These are phyloP conservation scores for Odobenus rosmarus DNA, from an alignment of 2,113 vertebrate genomes.

Conservation along the genomic window DNA sequence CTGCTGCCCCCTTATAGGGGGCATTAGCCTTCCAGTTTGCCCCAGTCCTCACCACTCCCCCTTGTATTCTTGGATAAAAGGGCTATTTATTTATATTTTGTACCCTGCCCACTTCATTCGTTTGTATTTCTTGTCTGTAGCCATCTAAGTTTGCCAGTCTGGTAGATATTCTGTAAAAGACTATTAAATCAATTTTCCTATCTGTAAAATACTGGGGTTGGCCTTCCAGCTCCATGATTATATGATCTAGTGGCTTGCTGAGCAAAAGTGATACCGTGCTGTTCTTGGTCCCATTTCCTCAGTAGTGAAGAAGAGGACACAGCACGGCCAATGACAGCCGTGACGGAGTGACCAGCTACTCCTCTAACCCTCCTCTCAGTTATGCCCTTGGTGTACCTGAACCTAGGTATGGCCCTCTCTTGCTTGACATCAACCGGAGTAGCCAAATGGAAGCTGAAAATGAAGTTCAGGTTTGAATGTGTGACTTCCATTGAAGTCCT, in stretches of 20 bases:
- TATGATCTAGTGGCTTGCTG: neutral
- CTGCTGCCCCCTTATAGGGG: neutral
- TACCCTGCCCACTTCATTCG: neutral
- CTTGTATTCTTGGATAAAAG: neutral
- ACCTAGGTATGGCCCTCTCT: neutral
- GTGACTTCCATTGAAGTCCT: neutral
- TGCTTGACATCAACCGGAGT: neutral
- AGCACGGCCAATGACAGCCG: neutral
- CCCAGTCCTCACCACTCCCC: neutral
- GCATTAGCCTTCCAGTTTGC: neutral
- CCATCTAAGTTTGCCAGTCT: neutral
- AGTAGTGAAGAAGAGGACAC: neutral
- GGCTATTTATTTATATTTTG: neutral
- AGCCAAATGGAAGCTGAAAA: neutral
- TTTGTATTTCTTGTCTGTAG: neutral
- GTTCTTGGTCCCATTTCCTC: neutral
- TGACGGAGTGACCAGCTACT: neutral
- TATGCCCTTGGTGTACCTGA: neutral
- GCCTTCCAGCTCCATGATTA: neutral
- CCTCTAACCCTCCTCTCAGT: neutral
- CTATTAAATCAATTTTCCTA: neutral
- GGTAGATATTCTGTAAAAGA: neutral
- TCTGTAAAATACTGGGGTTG: neutral
- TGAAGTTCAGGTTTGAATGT: neutral
- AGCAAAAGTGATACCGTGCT: neutral